Evolutionary conservation across 2,888 invertebrate genomes (phyloP).

Genomic region (Ischnura elegans): DNA sequence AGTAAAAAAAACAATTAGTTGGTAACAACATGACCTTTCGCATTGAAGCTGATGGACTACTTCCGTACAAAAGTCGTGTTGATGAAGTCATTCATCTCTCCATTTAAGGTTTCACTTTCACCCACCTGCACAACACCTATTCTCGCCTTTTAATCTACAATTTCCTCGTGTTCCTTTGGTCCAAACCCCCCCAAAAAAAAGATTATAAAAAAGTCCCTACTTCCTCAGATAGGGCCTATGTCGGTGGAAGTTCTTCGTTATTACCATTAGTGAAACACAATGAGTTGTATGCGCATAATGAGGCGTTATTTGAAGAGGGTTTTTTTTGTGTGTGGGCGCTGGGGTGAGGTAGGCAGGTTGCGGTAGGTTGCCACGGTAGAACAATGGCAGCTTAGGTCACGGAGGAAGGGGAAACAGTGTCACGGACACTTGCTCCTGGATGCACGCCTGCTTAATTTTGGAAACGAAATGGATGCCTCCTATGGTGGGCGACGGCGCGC

Average conservation of each 20-base stretch:
- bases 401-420: constrained; percentile 56
- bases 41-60: too few relatives aligned
- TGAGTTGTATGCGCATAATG: not conserved
- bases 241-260: not conserved
- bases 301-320: not conserved
- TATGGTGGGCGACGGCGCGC: not conserved
- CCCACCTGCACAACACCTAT: too few relatives aligned
- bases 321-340: not conserved
- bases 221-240: not conserved
- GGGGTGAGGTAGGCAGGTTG: constrained; percentile 16
- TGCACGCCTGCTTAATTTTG: constrained; percentile 27
- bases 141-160: not conserved
- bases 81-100: too few relatives aligned
- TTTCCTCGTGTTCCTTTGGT: not conserved
- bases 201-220: not conserved
- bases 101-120: too few relatives aligned
- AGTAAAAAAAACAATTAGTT: too few relatives aligned
- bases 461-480: not conserved
- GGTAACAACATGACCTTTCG: too few relatives aligned
- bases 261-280: not conserved
- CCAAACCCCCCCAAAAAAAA: not conserved
- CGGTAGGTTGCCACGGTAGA: not conserved
- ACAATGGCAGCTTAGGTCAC: constrained; percentile 51
- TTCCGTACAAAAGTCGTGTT: too few relatives aligned
- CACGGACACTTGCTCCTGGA: constrained; percentile 28